Percentiles rank a stretch among this genome's conserved stretches.
Conservation (phyloP, 1,140 invertebrate species). For the Gonioctena quinquepunctata region DNA sequence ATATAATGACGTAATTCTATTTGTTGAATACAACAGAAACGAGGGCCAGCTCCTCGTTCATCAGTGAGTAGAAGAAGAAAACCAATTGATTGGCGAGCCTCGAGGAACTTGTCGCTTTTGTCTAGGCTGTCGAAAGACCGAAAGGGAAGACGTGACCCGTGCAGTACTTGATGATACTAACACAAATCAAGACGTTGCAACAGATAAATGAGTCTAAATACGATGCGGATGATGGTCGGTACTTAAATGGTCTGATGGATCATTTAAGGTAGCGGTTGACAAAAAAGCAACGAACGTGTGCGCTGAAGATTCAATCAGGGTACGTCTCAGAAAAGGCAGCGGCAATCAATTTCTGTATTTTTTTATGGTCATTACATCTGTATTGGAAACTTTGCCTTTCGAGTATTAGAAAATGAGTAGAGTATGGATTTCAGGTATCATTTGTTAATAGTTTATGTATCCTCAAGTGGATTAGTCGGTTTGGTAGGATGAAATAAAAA, state of each 20-base stretch:
- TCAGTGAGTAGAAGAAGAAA: no score
- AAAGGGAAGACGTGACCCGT: not conserved
- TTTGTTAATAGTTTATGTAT: no score
- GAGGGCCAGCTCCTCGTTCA: no score
- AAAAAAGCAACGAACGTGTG: not conserved
- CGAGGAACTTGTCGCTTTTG: conserved; percentile 1
- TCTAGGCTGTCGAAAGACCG: not conserved
- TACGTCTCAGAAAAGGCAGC: not conserved
- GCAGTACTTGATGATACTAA: not conserved
- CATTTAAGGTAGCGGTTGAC: not conserved
- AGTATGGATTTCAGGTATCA: no score
- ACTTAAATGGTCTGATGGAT: not conserved
- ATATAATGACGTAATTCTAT: no score
- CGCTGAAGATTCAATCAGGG: not conserved
- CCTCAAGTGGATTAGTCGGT: no score
- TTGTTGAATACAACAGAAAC: no score
- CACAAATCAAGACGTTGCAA: not conserved
- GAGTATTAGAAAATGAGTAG: no score
- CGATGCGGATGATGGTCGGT: not conserved
- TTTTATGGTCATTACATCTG: no score
- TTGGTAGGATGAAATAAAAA: no score
- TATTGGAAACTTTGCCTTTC: no score
- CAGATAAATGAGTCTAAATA: not conserved
- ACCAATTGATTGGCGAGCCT: not conserved
- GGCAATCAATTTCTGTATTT: no score